Base-by-base conservation (phyloP, 2,113 vertebrate species). In the Hypomesus transpacificus region DNA sequence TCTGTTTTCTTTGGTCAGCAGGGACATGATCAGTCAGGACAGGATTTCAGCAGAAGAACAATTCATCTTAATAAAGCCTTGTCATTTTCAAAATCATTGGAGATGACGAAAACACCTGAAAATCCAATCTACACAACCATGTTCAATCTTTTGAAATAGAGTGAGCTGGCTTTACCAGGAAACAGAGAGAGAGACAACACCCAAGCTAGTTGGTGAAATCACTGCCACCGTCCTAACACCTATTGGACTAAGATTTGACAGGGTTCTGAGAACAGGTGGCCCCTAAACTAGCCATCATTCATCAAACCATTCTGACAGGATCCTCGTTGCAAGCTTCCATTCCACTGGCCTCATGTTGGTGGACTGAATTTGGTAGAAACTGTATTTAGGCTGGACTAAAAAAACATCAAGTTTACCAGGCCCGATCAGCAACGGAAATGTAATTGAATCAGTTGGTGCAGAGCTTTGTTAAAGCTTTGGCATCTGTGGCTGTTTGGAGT, bases 201-300 rank as follows among this genome's bases (percentile, higher is more conserved):
- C 72, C 59, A 61, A 69, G 64, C 46, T 26, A 26, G 21, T 16
- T 39, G 63, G 34, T 67, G 77, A 83, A 79, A 89, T 84, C 77
- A 77, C 39, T 18, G 17, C 85, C 78, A 77, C 87, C 87, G 85
- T 88, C 84, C 82, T 61, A 59, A 74, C 39, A 62, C 59, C 71
- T 69, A 72, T 82, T 70, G 63, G 9, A 59, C 60, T 39, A 3
- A 17, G 53, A 71, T 78, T 66, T 68, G 59, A 54, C 60, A 62
- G 16, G 54, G 69, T 22, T 26, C 20, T 68, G 46, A 67, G 80
- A 80, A 86, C 84, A 84, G 84, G 81, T 84, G 85, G 70, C 78
- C 70, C 53, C 76, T 67, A 80, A 80, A 83, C 67, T 4, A 75
- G n/a, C 51, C 53, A 20, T 53, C 70, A 70, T 78, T 83, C 75